Percentiles rank a stretch among this genome's conserved stretches.
These are phyloP conservation scores for Acrobasis repandana DNA, from an alignment of 2,888 invertebrate genomes.

Conservation along the genomic window DNA sequence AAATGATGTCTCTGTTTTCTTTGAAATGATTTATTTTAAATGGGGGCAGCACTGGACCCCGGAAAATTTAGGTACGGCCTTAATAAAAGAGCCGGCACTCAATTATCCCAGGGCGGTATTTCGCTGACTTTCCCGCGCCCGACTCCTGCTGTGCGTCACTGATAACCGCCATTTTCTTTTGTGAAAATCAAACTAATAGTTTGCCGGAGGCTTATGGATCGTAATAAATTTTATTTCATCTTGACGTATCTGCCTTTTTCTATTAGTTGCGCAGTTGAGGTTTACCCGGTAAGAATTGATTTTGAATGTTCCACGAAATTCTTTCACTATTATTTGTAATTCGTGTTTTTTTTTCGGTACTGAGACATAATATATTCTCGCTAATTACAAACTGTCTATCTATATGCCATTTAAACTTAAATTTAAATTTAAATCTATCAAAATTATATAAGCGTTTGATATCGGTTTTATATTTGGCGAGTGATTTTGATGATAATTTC, in stretches of 20 bases:
- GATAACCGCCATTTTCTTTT: constrained; percentile 59
- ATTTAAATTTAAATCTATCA: too few relatives aligned
- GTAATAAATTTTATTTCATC: constrained; percentile 66
- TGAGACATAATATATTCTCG: too few relatives aligned
- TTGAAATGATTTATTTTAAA: too few relatives aligned
- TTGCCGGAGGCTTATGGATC: constrained; percentile 53
- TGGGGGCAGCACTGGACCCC: too few relatives aligned
- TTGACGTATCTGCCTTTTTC: constrained; percentile 63
- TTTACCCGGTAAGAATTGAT: constrained; percentile 36
- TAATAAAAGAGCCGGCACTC: constrained; percentile 19
- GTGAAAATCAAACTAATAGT: constrained; percentile 65
- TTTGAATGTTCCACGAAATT: constrained; percentile 23
- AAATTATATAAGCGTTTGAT: too few relatives aligned
- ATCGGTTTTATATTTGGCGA: too few relatives aligned
- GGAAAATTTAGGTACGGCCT: too few relatives aligned
- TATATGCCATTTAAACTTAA: too few relatives aligned
- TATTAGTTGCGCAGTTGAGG: constrained; percentile 49
- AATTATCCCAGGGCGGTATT: constrained; percentile 41
- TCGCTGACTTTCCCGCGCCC: constrained; percentile 44
- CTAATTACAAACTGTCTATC: too few relatives aligned
- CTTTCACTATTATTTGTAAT: background rate
- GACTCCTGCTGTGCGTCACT: constrained; percentile 44
- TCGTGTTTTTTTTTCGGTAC: too few relatives aligned
- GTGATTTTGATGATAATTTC: too few relatives aligned
- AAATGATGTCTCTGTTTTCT: too few relatives aligned